These are phyloP conservation scores for Calameuta idolon DNA, from an alignment of 2,888 invertebrate genomes.

Conservation along the genomic window DNA sequence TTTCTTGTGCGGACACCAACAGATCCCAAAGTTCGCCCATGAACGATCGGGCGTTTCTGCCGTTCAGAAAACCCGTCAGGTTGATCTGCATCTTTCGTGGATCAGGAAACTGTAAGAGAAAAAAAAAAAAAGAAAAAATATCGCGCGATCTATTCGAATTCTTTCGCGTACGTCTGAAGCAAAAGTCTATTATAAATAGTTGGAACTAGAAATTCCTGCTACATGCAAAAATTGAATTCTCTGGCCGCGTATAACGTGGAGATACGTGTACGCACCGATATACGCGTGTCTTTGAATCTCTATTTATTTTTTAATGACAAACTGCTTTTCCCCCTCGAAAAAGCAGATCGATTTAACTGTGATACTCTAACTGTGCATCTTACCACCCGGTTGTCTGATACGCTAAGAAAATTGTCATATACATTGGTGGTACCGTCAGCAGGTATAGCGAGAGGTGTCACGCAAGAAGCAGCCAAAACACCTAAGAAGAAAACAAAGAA, in stretches of 20 bases:
- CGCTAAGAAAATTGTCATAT: too few relatives aligned
- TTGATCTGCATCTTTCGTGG: conserved; percentile 99
- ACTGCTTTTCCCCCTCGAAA: conserved; percentile 68
- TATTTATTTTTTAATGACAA: conserved; percentile 26
- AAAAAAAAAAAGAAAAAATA: conserved; percentile 22
- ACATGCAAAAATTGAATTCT: too few relatives aligned
- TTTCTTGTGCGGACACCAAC: conserved; percentile 94
- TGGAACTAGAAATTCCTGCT: too few relatives aligned
- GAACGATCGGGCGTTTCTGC: conserved; percentile 96
- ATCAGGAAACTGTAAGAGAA: conserved; percentile 85
- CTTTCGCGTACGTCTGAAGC: too few relatives aligned
- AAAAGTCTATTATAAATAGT: too few relatives aligned
- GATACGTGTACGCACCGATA: too few relatives aligned
- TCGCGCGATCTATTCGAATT: not conserved
- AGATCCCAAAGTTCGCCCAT: conserved; percentile 98
- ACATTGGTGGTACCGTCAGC: too few relatives aligned
- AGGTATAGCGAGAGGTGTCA: too few relatives aligned
- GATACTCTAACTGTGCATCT: conserved; percentile 43
- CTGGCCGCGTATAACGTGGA: too few relatives aligned
- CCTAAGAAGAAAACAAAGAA: too few relatives aligned
- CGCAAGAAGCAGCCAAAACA: too few relatives aligned
- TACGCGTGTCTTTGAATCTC: too few relatives aligned
- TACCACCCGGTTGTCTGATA: conserved; percentile 42
- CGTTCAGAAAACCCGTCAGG: conserved; percentile 98
- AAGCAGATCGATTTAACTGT: conserved; percentile 55